Evolutionary conservation across 2,888 invertebrate genomes (phyloP), one percentile per base, ranked within the genome.

Genomic region (Drosophila putrida): DNA sequence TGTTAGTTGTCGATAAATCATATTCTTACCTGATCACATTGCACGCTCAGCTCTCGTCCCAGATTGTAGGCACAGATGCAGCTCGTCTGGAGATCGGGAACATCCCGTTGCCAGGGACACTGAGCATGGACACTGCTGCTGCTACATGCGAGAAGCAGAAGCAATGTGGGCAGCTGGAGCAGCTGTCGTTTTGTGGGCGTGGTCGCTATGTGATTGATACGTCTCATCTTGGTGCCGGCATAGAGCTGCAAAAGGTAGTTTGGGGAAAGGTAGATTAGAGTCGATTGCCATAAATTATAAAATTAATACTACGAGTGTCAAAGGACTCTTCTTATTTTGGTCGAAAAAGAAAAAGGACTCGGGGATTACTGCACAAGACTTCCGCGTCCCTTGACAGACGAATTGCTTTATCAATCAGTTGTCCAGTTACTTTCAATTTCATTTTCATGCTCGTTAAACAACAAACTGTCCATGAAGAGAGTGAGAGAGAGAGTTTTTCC

Each of bases 51-150:
- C 91, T 97, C 97, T 82, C 95, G 95, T 44, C 96, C 97, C 71
- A 97, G 93, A 91, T 97, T 97, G 92, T 96, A 96, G 71, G 97
- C 97, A 93, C 98, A 98, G 68, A 97, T 95, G 92, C 98, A 98
- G 47, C 96, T 95, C 51, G 96, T 94, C 90, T 97, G 96, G 69
- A 98, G 94, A 67, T 96, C 95, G 50, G 94, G 93, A 27, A 95
- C 94, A 71, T 96, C 95, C 66, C 94, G 94, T 84, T 96, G 96
- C 97, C 97, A 97, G 0, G 98, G 97, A 92, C 98, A 98, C 89
- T 96, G 96, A 25, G 95, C 95, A 53, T 44, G 20, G 20, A 20
- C 47, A 41, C 46, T 55, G 59, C 59, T 36, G 38, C 41, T 43
- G 58, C 74, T 78, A 69, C 74, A 51, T 4, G 74, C 67, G 27